Evolutionary conservation across 2,888 invertebrate species (phyloP), one percentile per base, ranked within the genome.

Genomic region (Chouioia cunea): DNA sequence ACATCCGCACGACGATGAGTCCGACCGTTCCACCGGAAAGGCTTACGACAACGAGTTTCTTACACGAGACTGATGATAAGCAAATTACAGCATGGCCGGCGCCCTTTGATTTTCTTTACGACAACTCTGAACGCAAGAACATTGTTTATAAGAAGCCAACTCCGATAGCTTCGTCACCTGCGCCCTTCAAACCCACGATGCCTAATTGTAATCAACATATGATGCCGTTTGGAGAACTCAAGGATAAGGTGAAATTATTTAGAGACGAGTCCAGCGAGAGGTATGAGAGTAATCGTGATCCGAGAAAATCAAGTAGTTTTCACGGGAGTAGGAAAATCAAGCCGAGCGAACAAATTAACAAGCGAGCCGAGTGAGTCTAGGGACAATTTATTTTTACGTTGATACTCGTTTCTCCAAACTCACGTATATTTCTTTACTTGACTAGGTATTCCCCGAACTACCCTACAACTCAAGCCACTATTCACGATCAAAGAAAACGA

Each of bases 71-170:
- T 22, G 48, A 23, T 15, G 18, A 12, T 4, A 82, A 81, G 58
- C 78, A 78, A 44, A 14, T 78, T 12, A 77, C 76, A 54, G 66
- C 76, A 4, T 82, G 83, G 78, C 83, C 83, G 0, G 76, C 82
- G 15, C 81, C 82, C 0, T 83, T 82, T 53, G 83, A 84, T 53
- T 79, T 79, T 12, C 75, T 76, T 1, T 78, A 78, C 14, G 84
- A 82, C 20, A 76, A 79, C 14, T 77, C 79, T 0, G 77, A 79
- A 59, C 78, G 76, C 52, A 75, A 77, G 0, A 73, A 77, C 46
- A 66, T 72, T 10, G 57, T 74, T 0, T 2, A 47, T 2, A 62
- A 48, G 12, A 53, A n/a, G 12, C 6, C 48, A 18, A 44, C 59
- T 3, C 8, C 20, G 36, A 12, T 36, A 8, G 6, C 12, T 1